Evolutionary conservation across 2,113 vertebrate species (phyloP), one percentile per base, ranked within the genome.

Genomic region (Halichoerus grypus): DNA sequence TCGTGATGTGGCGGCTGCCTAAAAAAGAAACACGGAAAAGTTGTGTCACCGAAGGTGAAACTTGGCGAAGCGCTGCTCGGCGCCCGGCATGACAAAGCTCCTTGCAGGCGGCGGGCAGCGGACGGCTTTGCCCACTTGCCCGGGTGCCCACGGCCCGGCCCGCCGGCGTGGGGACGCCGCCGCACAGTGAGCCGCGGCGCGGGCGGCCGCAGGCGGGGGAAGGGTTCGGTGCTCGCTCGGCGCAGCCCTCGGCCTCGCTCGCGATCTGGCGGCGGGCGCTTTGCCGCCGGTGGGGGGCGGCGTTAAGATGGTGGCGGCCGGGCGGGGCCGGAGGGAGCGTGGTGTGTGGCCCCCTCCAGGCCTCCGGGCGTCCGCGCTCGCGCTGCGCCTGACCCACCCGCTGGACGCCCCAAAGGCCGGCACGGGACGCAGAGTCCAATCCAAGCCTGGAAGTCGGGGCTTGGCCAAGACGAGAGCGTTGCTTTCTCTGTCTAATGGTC

Each of bases 1-100:
- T 98, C 97, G 92, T 97, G 95, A 98, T 95, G 77, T 94, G 91
- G 94, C 85, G 24, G 74, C 39, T 86, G 94, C 69, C 92, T 92
- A 94, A 63, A 74, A 89, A 65, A 95, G 97, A 93, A 88, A 79
- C 84, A 87, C 63, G 82, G 97, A 96, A 94, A 96, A 90, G 94
- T 97, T 15, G 96, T 97, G 97, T 95, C 98, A 96, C 89, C 21
- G 93, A 98, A 98, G 96, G 0, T 92, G 95, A 89, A 88, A 98
- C 96, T 98, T 95, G 42, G 74, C 63, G 69, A 95, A 89, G 65
- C 95, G 87, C 96, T 63, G 63, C 57, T 22, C 7, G 31, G 95
- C 84, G 33, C 93, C 1, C 3, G 33, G 95, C 79, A 93, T 95
- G 97, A 98, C 97, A 87, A 97, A 97, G 97, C 89, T 90, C 57